Evolutionary conservation across 2,797 vertebrate genomes (phyloP), one percentile per base, ranked within the genome.

Genomic region (Rhabdomys pumilio): DNA sequence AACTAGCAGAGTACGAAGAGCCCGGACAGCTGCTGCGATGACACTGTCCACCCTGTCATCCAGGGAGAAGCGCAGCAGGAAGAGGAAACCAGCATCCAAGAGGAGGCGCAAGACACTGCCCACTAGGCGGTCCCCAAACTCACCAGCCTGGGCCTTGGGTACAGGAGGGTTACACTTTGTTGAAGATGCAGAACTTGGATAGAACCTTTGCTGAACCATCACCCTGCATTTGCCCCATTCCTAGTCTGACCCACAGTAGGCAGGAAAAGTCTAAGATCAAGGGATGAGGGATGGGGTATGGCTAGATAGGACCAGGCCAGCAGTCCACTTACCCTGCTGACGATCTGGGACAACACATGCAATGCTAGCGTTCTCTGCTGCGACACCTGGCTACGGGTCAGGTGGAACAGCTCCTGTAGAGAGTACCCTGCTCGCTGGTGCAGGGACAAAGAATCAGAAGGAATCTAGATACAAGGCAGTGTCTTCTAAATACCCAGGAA

Each of bases 401-500:
- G 98, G 97, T 99, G 98, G 98, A 99, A 99, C 90, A 99, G 99
- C 96, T 99, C 99, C 98, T 99, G 99, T 83, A 99, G 98, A 79
- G 99, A 99, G 97, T 99, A 99, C 95, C 99, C 99, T 92, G 99
- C 99, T 97, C 99, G 99, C 99, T 99, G 98, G 2, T 72, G 86
- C 90, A 97, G 57, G 38, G 34, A 84, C 13, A 61, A 11, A 29
- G 94, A 59, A 17, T 96, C 73, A 95, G 76, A 94, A 75, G 38
- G 38, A 86, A 65, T 65, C 65, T 87, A 76, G 83, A 69, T 4
- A 24, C 47, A 86, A 19, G n/a, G 47, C 19, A 93, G 24, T 63
- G 24, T n/a, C 5, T 53, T 50, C 41, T 57, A 59, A 95, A 85
- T 57, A 85, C 24, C 31, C 26, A 55, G 29, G 47, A 73, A 87